Percentiles rank a stretch among this genome's conserved stretches.
Evolutionary conservation across 1,140 invertebrate genomes (phyloP).

Genomic region (Sinonovacula constricta): DNA sequence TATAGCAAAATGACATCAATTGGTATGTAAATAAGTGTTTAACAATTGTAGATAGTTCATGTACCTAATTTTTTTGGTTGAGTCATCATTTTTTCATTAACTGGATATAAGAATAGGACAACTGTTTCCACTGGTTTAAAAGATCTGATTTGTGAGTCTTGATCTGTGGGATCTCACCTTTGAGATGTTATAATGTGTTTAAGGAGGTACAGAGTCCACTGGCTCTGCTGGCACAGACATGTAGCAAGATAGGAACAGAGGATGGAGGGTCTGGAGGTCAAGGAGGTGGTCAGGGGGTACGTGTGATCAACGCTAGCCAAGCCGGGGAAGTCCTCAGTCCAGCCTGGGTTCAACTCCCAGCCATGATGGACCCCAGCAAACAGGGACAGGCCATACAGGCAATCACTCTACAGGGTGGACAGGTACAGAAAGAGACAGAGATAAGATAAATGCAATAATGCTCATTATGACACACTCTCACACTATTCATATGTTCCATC

Average conservation of each 20-base stretch:
- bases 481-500: no score
- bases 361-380: slow-evolving; percentile 24
- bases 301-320: slow-evolving; percentile 14
- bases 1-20: no score
- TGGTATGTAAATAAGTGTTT: background rate
- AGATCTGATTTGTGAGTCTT: background rate
- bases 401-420: slow-evolving; percentile 28
- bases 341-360: slow-evolving; percentile 41
- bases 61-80: background rate
- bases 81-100: background rate
- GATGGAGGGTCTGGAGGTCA: slow-evolving; percentile 65
- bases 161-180: background rate
- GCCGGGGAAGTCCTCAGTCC: slow-evolving; percentile 38
- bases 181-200: background rate
- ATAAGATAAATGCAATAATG: no score
- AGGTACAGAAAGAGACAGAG: no score
- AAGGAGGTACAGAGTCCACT: slow-evolving; percentile 87
- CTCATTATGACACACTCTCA: no score
- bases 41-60: background rate
- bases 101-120: background rate
- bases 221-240: slow-evolving; percentile 96
- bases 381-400: slow-evolving; percentile 22
- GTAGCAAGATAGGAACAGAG: slow-evolving; percentile 97
- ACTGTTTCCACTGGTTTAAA: background rate
- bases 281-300: slow-evolving; percentile 22